These are phyloP conservation scores for Tonatia bakeri DNA, from an alignment of 2,113 vertebrate genomes.

Conservation along the genomic window DNA sequence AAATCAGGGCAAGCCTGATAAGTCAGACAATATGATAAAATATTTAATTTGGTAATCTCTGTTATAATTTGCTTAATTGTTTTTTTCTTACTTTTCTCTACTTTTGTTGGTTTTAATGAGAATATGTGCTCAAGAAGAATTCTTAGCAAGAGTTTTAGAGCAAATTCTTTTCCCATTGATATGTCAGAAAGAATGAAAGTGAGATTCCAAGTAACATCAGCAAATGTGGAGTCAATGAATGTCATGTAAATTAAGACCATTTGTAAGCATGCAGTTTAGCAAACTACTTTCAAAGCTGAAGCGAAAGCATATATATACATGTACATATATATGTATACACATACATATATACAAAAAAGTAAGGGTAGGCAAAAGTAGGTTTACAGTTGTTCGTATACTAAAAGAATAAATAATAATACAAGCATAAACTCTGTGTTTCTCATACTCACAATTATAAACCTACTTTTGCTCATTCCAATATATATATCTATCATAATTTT, in stretches of 20 bases:
- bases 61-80: not conserved
- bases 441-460: too few species aligned
- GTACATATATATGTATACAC: not conserved
- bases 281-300: not conserved
- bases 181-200: not conserved
- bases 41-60: slow-evolving; percentile 35
- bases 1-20: slow-evolving; percentile 1
- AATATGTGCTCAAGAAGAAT: not conserved
- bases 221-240: not conserved
- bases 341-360: not conserved
- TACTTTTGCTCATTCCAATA: too few species aligned
- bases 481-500: not conserved
- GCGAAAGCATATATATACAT: not conserved
- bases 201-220: not conserved
- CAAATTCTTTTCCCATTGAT: not conserved
- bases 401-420: too few species aligned
- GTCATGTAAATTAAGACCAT: not conserved
- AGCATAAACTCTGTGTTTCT: too few species aligned
- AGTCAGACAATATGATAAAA: not conserved
- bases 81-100: slow-evolving; percentile 16
- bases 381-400: not conserved
- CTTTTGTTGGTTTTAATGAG: slow-evolving; percentile 22
- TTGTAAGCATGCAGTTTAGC: not conserved
- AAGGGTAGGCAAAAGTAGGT: too few species aligned
- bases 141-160: not conserved